Base-by-base conservation (phyloP, 2,113 vertebrate species). In the Spheniscus mendiculus region DNA sequence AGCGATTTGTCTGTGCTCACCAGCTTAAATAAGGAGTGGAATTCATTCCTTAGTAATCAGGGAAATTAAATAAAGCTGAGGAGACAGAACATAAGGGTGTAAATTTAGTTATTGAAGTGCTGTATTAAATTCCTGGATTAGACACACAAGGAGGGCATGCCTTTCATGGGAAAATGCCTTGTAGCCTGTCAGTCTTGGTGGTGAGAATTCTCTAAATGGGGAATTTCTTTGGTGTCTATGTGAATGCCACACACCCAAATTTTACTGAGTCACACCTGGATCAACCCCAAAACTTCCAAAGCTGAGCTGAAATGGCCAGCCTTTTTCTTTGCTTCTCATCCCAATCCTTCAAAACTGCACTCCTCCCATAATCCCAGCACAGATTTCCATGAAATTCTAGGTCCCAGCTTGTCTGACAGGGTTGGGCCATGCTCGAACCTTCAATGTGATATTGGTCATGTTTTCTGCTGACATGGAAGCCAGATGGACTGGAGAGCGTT, bases 81-180 rank as follows among this genome's bases (percentile, higher is more conserved):
- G 87, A 89, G 70, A 66, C n/a, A 74, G 92, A 97, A 86, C 59
- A 38, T 38, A 69, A 10, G 38, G 67, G 69, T 96, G 85, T 97
- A 96, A 97, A 97, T 95, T 92, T 94, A 97, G n/a, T 96, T 96
- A 90, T 63, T 96, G 86, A 94, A 95, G 86, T 89, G 44, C 85
- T 95, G 26, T 32, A 89, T 95, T 96, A 93, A 97, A 97, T 96
- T 97, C 92, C 87, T 96, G 84, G 80, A 93, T 94, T 91, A 92
- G 50, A 36, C 58, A 56, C 12, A 56, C 47, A 76, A 84, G 85
- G 65, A 93, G 59, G 38, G 65, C 52, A 83, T 93, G 87, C 82
- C 92, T 96, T 91, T 76, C 59, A 83, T 90, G 76, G 83, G 47
- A 86, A 97, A 87, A 95, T 79, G 91, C 87, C 84, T 96, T 69